Conservation (phyloP, 1,140 invertebrate species). For the Drusus annulatus region DNA sequence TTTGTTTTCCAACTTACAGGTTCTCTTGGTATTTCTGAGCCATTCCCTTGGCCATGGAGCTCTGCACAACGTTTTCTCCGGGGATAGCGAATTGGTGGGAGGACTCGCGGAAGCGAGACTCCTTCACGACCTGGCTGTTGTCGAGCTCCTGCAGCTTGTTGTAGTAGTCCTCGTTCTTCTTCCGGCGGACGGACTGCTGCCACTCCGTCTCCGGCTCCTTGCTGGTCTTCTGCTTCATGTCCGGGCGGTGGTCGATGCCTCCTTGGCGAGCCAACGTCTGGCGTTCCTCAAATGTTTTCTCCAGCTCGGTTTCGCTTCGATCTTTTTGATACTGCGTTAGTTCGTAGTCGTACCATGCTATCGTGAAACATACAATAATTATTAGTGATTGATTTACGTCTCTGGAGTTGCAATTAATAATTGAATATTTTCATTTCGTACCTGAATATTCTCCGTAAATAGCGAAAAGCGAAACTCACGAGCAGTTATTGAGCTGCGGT, state of each 20-base stretch:
- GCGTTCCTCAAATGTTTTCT: constrained; percentile 90
- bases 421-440: constrained; percentile 18
- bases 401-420: constrained; percentile 2
- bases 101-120: constrained; percentile 81
- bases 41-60: constrained; percentile 87
- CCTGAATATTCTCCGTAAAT: constrained; percentile 44
- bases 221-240: constrained; percentile 78
- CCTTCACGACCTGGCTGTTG: constrained; percentile 87
- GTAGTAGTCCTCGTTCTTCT: constrained; percentile 89
- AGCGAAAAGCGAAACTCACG: constrained; percentile 52
- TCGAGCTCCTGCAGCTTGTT: constrained; percentile 87
- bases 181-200: constrained; percentile 85
- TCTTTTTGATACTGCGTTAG: constrained; percentile 88
- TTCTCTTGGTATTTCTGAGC: constrained; percentile 87
- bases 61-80: constrained; percentile 84
- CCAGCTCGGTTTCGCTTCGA: constrained; percentile 87
- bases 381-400: background rate
- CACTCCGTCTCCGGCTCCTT: constrained; percentile 87
- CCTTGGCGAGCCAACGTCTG: constrained; percentile 77
- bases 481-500: constrained; percentile 51
- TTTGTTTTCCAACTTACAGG: constrained; percentile 77
- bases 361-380: constrained; percentile 61
- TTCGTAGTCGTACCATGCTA: constrained; percentile 95
- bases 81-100: constrained; percentile 88
- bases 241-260: constrained; percentile 74